Base-by-base conservation (phyloP, 2,888 invertebrate species). In the Nomada flava region DNA sequence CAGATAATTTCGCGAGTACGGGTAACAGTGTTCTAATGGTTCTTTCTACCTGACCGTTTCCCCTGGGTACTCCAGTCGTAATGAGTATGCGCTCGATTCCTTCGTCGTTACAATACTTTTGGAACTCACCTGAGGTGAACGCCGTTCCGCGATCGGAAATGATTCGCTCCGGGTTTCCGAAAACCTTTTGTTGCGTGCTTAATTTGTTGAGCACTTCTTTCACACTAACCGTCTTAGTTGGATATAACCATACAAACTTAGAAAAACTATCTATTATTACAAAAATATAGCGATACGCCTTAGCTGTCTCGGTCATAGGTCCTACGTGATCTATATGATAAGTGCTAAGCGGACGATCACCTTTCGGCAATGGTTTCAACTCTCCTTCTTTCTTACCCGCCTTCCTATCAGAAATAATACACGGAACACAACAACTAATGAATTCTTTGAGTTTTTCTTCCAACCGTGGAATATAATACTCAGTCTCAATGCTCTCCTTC, bases 321-420 rank as follows among this genome's bases (percentile, higher is more conserved):
- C 59, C 29, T 18, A 59, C 3, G 42, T 63, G 44, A 20, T 63
- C 63, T 44, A 63, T 20, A 11, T 63, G 47, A n/a, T 60, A 60
- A 1, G 60, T 60, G 44, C 11, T 11, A 44, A 69, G 47, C 7
- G 69, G 59, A 0, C 15, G 9, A 18, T 23, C 47, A 2, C 69
- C 69, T n/a, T 59, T 69, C 2, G 57, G 59, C 1, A 69, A 59
- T 18, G 59, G 69, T 15, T 50, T 3, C 59, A 69, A n/a, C 26
- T 15, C n/a, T 2, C 69, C 69, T 59, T 59, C 67, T 18, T 36
- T 18, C 10, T 69, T 69, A 44, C 59, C 29, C 15, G 9, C 9
- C 20, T 69, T 69, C 1, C 69, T 13, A 9, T 69, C 59, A n/a
- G 59, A 23, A 15, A 71, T 15, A 0, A 71, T 5, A 15, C 71